phyloP scores from a whole-genome alignment of 2,888 invertebrate species.

The Heliconius aoede region DNA sequence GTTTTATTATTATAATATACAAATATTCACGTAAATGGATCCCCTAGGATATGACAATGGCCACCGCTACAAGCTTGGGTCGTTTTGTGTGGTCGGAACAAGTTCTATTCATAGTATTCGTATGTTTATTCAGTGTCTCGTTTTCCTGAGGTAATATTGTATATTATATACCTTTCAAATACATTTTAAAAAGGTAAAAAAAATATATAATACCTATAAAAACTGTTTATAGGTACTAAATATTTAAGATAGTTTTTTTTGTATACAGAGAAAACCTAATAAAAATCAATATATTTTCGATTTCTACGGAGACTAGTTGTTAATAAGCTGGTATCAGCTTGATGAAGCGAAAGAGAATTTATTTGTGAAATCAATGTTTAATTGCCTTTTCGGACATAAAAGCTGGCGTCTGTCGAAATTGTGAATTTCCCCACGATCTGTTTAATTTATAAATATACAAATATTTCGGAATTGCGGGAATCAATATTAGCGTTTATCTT shows the following conservation, averaged over 20 bases:
- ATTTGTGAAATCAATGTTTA: constrained; percentile 40
- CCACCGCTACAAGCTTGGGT: constrained; percentile 12
- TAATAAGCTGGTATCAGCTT: constrained; percentile 39
- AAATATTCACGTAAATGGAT: constrained; percentile 25
- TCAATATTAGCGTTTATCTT: constrained; percentile 2
- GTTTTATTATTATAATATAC: constrained; percentile 28
- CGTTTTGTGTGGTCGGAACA: constrained; percentile 16
- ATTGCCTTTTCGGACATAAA: constrained; percentile 34
- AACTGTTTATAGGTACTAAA: too few species aligned
- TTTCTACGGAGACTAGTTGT: background rate
- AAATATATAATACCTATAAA: too few species aligned
- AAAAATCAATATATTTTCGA: background rate
- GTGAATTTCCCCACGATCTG: constrained; percentile 31
- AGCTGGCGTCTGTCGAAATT: constrained; percentile 39
- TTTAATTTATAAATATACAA: constrained; percentile 38
- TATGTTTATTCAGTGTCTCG: constrained; percentile 20
- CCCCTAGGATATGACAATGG: constrained; percentile 19
- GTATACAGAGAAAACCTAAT: too few species aligned
- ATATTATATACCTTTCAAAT: background rate
- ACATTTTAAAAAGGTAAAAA: background rate
- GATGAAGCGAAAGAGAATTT: constrained; percentile 42
- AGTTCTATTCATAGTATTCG: constrained; percentile 12
- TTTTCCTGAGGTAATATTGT: background rate
- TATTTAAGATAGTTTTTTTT: too few species aligned
- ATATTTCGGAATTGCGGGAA: constrained; percentile 22